Evolutionary conservation across 2,797 vertebrate genomes (phyloP), one percentile per base, ranked within the genome.

Genomic region (Molossus alvarezi): DNA sequence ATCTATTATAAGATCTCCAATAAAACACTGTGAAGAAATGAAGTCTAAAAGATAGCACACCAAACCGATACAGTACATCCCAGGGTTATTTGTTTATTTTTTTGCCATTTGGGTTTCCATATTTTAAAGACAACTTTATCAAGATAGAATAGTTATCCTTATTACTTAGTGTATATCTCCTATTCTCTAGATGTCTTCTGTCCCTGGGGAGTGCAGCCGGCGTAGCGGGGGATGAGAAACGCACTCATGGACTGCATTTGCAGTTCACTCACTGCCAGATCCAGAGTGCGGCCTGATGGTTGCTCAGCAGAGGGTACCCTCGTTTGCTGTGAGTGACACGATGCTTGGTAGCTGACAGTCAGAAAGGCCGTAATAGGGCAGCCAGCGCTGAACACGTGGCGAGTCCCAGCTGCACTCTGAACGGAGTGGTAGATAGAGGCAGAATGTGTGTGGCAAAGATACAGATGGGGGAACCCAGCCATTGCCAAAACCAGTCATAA

Each of bases 401-500:
- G 72, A 65, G 33, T 60, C 55, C 88, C 92, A 79, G 94, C 84
- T 94, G 72, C 94, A 89, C 87, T 91, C 77, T 90, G 65, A 84
- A 76, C 57, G 87, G 55, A 93, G 75, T 67, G 27, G 92, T 79
- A 53, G 93, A 90, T 92, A n/a, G 75, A 96, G 93, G 72, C 79
- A 80, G 88, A 92, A 92, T 27, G 83, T 69, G 58, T 33, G 5
- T 96, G 85, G 88, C 82, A 87, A 79, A 90, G 83, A 55, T 86
- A 81, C 95, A 97, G 95, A 97, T 96, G 96, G 97, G 92, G 48
- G 62, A 80, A 45, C 25, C n/a, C 55, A 48, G n/a, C 9, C 76
- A 73, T 25, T 95, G 95, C 94, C 97, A 97, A 95, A 95, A 86
- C 51, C 92, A 73, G 85, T 76, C 88, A 77, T 67, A 87, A 94